Conservation (phyloP, 2,888 invertebrate genomes). For the Nemotelus pantherinus region DNA sequence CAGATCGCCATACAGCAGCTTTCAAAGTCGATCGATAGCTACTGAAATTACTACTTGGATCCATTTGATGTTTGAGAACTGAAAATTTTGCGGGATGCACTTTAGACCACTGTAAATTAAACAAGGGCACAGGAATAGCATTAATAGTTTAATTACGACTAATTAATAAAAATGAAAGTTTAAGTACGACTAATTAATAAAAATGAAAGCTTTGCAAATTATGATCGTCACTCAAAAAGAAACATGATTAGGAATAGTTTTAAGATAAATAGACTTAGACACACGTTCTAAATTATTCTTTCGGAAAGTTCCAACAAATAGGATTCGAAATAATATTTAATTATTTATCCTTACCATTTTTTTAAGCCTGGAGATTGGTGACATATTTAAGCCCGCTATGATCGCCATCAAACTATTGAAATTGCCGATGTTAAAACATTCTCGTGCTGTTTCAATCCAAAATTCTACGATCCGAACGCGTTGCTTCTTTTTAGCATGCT, state of each 20-base stretch:
- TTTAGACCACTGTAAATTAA: conserved; percentile 78
- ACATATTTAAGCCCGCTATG: conserved; percentile 94
- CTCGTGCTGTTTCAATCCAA: conserved; percentile 96
- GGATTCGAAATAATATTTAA: too few relatives aligned
- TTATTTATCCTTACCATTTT: conserved; percentile 79
- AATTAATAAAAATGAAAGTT: background rate
- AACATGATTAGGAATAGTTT: too few relatives aligned
- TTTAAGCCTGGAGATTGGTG: conserved; percentile 90
- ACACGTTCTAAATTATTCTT: too few relatives aligned
- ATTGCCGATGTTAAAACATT: conserved; percentile 97
- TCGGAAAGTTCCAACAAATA: too few relatives aligned
- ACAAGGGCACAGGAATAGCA: too few relatives aligned
- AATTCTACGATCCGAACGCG: conserved; percentile 91
- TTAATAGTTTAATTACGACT: too few relatives aligned
- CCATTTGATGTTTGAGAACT: conserved; percentile 88
- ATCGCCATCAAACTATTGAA: conserved; percentile 99
- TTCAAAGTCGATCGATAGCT: conserved; percentile 88
- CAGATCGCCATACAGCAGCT: conserved; percentile 85
- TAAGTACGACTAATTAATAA: too few relatives aligned
- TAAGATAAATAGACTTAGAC: too few relatives aligned
- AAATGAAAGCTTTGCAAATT: background rate
- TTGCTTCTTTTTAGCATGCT: conserved; percentile 94
- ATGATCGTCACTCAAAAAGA: background rate
- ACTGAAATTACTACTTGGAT: conserved; percentile 88
- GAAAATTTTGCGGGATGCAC: conserved; percentile 86